Evolutionary conservation across 2,113 vertebrate species (phyloP).

Genomic region (Monopterus albus): DNA sequence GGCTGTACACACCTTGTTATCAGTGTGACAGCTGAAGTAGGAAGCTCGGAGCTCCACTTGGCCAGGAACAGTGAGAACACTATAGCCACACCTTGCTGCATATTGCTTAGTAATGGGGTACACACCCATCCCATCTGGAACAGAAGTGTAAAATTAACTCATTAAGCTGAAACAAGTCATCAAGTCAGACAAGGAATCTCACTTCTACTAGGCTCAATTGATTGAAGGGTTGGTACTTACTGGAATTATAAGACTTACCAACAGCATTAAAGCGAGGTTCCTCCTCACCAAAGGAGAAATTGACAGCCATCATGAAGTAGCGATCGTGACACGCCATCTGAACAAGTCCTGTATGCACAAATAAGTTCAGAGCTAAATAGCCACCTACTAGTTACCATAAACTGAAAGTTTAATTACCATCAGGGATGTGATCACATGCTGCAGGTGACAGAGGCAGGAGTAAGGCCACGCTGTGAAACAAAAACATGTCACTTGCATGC

Average conservation of each 20-base stretch:
- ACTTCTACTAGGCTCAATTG: too few species aligned
- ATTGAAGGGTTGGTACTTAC: too few species aligned
- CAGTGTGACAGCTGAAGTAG: constrained; percentile 77
- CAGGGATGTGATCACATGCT: background rate
- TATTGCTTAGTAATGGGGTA: constrained; percentile 58
- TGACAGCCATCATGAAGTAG: constrained; percentile 47
- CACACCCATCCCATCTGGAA: constrained; percentile 51
- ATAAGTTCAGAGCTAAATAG: too few species aligned
- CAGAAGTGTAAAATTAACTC: too few species aligned
- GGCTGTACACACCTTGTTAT: constrained; percentile 49
- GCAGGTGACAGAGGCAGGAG: constrained; percentile 21
- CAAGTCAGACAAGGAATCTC: too few species aligned
- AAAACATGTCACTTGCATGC: too few species aligned
- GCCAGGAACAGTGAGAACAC: constrained; percentile 7
- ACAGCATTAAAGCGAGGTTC: constrained; percentile 61
- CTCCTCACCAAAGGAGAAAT: constrained; percentile 31
- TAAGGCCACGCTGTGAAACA: constrained; percentile 44
- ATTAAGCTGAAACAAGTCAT: too few species aligned
- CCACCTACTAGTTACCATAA: too few species aligned
- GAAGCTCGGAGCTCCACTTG: constrained; percentile 66
- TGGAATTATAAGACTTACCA: constrained; percentile 60
- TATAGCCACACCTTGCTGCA: constrained; percentile 74
- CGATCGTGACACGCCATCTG: constrained; percentile 46
- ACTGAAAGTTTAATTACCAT: constrained; percentile 6
- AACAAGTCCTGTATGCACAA: constrained; percentile 20